Evolutionary conservation across 2,888 invertebrate species (phyloP).

Genomic region (Drosophila antonietae): DNA sequence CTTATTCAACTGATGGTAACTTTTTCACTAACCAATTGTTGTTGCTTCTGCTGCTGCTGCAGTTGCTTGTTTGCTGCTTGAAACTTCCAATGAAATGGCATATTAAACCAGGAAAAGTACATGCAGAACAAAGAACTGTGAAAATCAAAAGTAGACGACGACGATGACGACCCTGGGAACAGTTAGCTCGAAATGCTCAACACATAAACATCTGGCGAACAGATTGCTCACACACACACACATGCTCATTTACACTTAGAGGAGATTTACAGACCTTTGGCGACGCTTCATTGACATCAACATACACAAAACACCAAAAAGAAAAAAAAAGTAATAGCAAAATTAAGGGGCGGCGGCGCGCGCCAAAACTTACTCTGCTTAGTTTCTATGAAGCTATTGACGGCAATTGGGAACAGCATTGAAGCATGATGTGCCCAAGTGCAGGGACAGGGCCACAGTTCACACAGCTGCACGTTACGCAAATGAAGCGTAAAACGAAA

Average conservation of each 20-base stretch:
- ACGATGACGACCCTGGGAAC: conserved; percentile 57
- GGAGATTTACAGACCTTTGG: conserved; percentile 42
- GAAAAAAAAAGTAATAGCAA: neutral
- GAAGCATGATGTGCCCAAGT: conserved; percentile 60
- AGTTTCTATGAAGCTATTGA: conserved; percentile 47
- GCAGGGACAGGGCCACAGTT: conserved; percentile 57
- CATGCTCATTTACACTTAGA: neutral
- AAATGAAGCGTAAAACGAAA: conserved; percentile 68
- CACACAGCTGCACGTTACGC: conserved; percentile 70
- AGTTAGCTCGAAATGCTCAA: conserved; percentile 55
- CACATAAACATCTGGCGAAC: conserved; percentile 66
- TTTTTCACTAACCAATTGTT: conserved; percentile 29
- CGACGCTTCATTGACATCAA: conserved; percentile 46
- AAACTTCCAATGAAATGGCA: conserved; percentile 63
- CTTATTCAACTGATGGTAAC: conserved; percentile 27
- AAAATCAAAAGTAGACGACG: conserved; percentile 43
- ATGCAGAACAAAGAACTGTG: conserved; percentile 54
- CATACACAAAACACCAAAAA: neutral
- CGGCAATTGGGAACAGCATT: conserved; percentile 33
- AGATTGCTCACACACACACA: conserved; percentile 51
- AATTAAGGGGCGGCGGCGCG: conserved; percentile 38
- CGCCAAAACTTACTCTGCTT: conserved; percentile 51
- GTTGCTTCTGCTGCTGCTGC: conserved; percentile 9
- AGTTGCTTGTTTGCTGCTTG: conserved; percentile 13
- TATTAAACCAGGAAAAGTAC: conserved; percentile 40